A percentile compares a stretch with the other conserved stretches of the same genome.
Evolutionary conservation across 23 tunicate genomes (phyloP).

Genomic region (Ciona savignyi): DNA sequence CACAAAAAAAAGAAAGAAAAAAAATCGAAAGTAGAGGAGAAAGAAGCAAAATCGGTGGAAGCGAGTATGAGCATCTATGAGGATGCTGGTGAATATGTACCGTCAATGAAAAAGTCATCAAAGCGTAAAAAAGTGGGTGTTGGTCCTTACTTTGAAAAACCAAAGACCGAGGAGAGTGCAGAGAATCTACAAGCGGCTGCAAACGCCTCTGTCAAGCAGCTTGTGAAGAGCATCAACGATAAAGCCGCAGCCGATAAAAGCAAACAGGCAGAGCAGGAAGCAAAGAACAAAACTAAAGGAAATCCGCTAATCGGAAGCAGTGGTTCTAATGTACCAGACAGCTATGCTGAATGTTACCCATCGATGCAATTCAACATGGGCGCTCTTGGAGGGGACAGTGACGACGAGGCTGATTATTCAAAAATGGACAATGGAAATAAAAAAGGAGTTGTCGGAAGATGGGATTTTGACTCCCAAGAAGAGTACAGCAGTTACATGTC

Average conservation of each 20-base stretch:
- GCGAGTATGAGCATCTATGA: slow-evolving; percentile 76
- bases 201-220: slow-evolving; percentile 63
- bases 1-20: slow-evolving; percentile 68
- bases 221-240: slow-evolving; percentile 64
- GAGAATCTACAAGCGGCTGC: slow-evolving; percentile 37
- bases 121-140: slow-evolving; percentile 39
- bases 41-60: slow-evolving; percentile 30
- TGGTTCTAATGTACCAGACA: slow-evolving; percentile 56
- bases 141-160: slow-evolving; percentile 89
- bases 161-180: slow-evolving; percentile 39
- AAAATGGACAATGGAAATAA: slow-evolving; percentile 97
- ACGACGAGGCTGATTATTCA: slow-evolving; percentile 94
- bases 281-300: slow-evolving; percentile 35
- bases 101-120: slow-evolving; percentile 41
- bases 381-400: slow-evolving; percentile 82
- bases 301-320: slow-evolving; percentile 71
- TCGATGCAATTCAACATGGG: slow-evolving; percentile 68
- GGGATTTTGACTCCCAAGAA: slow-evolving; percentile 97
- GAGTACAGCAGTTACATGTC: slow-evolving; percentile 98
- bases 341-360: slow-evolving; percentile 98
- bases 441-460: slow-evolving; percentile 96
- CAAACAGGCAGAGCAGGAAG: slow-evolving; percentile 18
- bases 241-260: slow-evolving; percentile 32
- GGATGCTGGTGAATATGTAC: slow-evolving; percentile 79
- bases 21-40: slow-evolving; percentile 50